A percentile compares a stretch with the other conserved stretches of the same genome.
phyloP scores from a whole-genome alignment of 1,140 invertebrate genomes.

The Bombyx mandarina region DNA sequence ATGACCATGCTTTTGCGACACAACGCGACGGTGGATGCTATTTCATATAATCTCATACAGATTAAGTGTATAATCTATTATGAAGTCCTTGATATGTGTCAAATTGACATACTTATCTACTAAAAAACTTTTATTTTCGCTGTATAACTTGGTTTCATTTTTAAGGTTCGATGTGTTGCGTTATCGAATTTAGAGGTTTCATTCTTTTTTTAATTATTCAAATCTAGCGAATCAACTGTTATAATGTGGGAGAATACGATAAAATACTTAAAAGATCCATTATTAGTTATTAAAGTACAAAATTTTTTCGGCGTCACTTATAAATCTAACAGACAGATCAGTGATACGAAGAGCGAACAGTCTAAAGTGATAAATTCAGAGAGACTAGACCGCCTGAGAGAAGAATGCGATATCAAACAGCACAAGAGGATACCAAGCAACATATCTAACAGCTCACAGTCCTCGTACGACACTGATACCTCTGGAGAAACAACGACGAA shows the following conservation, averaged over 20 bases:
- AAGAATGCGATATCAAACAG: constrained; percentile 28
- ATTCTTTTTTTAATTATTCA: too few species aligned
- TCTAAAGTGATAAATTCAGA: constrained; percentile 40
- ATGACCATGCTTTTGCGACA: too few species aligned
- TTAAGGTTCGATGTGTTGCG: too few species aligned
- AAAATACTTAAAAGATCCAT: constrained; percentile 77
- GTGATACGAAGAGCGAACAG: constrained; percentile 12
- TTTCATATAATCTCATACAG: too few species aligned
- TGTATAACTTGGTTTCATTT: too few species aligned
- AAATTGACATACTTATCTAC: too few species aligned
- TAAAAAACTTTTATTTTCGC: too few species aligned
- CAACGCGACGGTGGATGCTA: too few species aligned
- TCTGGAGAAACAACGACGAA: constrained; percentile 33
- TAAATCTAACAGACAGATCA: constrained; percentile 35
- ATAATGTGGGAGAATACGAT: constrained; percentile 65
- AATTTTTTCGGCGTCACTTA: constrained; percentile 78
- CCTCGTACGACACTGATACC: constrained; percentile 46
- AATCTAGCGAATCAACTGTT: background rate
- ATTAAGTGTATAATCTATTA: too few species aligned
- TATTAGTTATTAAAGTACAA: constrained; percentile 80
- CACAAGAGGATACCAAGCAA: constrained; percentile 49
- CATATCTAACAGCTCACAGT: constrained; percentile 47
- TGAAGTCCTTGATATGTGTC: too few species aligned
- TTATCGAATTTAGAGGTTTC: too few species aligned
- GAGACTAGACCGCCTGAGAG: constrained; percentile 31